Base-by-base conservation (phyloP, 2,888 invertebrate species). In the Ptychoptera albimana region DNA sequence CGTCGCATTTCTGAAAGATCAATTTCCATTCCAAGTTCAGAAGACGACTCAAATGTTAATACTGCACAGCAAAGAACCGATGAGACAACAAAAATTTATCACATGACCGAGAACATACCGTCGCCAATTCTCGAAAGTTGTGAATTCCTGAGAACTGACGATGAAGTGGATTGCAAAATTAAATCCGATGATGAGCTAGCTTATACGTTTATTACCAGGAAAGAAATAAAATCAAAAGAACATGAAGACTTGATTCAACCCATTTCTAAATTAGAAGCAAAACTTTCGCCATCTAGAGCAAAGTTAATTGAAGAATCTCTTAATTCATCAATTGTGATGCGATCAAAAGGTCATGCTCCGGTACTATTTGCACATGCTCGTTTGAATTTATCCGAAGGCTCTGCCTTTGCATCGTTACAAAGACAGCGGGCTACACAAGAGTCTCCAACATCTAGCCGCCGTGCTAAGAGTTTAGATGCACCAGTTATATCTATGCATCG, bases 381-480 rank as follows among this genome's bases (percentile, higher is more conserved):
- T 45, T 66, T 87, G 7, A 87, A 87, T 56, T 67, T 87, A 4
- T 87, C 87, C 0, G 87, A 88, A 66, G 87, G 87, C 0, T 86
- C 87, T 11, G 82, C 79, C 7, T 78, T 82, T 54, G 75, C 75
- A 2, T 67, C 82, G 1, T 60, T 85, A 32, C 81, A 84, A 58
- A 75, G 83, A 39, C 83, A 86, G 60, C 79, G 79, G 55, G 81
- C 83, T 8, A 73, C 79, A 0, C 79, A 77, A 53, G 73, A 75
- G 50, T 85, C 84, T 0, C 84, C 84, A 4, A 77, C 79, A 8
- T 66, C 79, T 4, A 79, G 82, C 45, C 71, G 87, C 43, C 71
- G 86, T 53, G 82, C 87, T 1, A 86, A 87, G 63, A 87, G 87
- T 47, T 69, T 88, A 50, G 88, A 88, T 55, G 81, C 86, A 2